Base-by-base conservation (phyloP, 2,888 invertebrate species). In the Metopia argyrocephala region DNA sequence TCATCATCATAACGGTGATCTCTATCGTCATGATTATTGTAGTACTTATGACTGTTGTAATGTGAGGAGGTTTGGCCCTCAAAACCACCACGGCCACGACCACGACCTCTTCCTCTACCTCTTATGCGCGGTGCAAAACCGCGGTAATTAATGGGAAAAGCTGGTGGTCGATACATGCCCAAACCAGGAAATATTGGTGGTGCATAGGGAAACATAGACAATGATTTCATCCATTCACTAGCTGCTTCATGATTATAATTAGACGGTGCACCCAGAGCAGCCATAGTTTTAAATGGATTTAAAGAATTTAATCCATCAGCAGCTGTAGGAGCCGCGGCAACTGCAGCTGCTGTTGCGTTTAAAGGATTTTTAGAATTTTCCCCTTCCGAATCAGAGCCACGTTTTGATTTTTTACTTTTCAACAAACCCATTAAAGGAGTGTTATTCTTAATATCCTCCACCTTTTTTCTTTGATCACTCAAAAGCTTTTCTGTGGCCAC, bases 21-120 rank as follows among this genome's bases (percentile, higher is more conserved):
- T 68, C 92, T 92, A 21, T 91, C 89, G 68, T 93, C 92, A 52
- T 74, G 78, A 56, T 92, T 93, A 64, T 93, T 92, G 85, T 93
- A 93, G 84, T 94, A 93, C 84, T 93, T 93, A 83, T 86, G 85
- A 81, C 86, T 87, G 57, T 87, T 89, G 64, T 89, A 87, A 20
- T 87, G 86, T 3, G 85, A 87, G 3, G 85, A 83, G 1, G 79
- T 46, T 1, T 85, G 84, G 0, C 86, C 86, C 31, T 86, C 86
- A 25, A 86, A 85, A 23, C 86, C 85, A 2, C 86, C 86, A 15
- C 86, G 86, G 0, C 86, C 85, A 2, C 88, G 82, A 1, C 91
- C 91, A 2, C 92, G 90, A 0, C 91, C 91, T 65, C 92, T 87
- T 0, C 92, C 91, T 1, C 92, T 89, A 3, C 91, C 90, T 9